These are phyloP conservation scores for Nasonia oneida DNA, from an alignment of 2,888 invertebrate species.

Conservation along the genomic window DNA sequence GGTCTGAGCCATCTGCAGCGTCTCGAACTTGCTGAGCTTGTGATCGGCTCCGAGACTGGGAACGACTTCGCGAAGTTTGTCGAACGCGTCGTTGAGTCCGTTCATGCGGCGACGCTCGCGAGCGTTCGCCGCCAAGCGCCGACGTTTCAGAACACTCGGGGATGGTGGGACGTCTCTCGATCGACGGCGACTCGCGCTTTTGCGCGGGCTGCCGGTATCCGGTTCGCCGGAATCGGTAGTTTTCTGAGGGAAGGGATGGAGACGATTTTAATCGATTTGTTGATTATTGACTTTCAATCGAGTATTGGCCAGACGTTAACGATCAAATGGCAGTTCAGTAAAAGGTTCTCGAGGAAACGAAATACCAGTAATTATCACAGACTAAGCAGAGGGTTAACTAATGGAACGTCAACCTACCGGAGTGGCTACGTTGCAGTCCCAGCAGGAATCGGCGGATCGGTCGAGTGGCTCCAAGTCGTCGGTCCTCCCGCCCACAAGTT, in stretches of 20 bases:
- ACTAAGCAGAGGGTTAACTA: background rate
- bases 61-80: slow-evolving; percentile 86
- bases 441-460: slow-evolving; percentile 43
- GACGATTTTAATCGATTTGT: too few relatives aligned
- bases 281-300: too few relatives aligned
- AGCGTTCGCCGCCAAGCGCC: slow-evolving; percentile 87
- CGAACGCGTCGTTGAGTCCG: slow-evolving; percentile 88
- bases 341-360: background rate
- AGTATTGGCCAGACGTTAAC: too few relatives aligned
- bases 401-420: slow-evolving; percentile 40
- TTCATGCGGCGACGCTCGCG: slow-evolving; percentile 88
- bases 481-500: background rate
- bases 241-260: slow-evolving; percentile 20
- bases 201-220: slow-evolving; percentile 69
- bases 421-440: slow-evolving; percentile 56
- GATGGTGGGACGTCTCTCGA: slow-evolving; percentile 79
- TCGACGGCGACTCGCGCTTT: slow-evolving; percentile 71
- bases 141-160: slow-evolving; percentile 82
- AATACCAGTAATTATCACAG: background rate
- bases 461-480: slow-evolving; percentile 11
- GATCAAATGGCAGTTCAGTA: too few relatives aligned
- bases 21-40: slow-evolving; percentile 89
- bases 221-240: slow-evolving; percentile 25
- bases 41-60: slow-evolving; percentile 86
- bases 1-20: slow-evolving; percentile 89